These are phyloP conservation scores for Taphrorychus bicolor DNA, from an alignment of 2,888 invertebrate species.

Conservation along the genomic window DNA sequence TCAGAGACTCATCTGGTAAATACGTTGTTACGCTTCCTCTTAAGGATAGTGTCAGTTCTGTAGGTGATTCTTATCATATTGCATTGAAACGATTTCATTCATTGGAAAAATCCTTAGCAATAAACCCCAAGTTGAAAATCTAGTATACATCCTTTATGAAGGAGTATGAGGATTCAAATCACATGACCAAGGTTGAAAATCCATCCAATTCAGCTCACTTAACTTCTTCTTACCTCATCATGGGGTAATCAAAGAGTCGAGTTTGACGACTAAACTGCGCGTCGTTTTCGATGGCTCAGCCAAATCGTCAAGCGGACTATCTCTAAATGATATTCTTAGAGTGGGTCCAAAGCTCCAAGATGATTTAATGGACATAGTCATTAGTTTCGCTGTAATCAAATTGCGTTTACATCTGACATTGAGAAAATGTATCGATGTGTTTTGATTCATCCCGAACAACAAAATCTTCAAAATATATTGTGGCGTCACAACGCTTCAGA, in stretches of 20 bases:
- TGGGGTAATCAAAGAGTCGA: not conserved
- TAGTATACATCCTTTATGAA: not conserved
- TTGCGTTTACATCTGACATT: not conserved
- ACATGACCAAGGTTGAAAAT: not conserved
- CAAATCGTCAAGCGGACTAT: not conserved
- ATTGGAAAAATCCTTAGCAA: slow-evolving; percentile 28
- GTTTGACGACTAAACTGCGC: too few species aligned
- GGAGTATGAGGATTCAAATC: not conserved
- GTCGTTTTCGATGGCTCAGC: not conserved
- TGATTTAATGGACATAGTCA: too few species aligned
- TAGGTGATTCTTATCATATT: slow-evolving; percentile 9
- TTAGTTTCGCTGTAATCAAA: not conserved
- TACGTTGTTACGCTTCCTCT: slow-evolving; percentile 1
- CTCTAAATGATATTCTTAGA: not conserved
- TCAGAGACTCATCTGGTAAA: not conserved
- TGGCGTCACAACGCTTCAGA: not conserved
- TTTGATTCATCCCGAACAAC: not conserved
- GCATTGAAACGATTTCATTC: slow-evolving; percentile 31
- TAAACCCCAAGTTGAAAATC: not conserved
- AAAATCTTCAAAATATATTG: not conserved
- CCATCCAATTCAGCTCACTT: too few species aligned
- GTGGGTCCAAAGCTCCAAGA: slow-evolving; percentile 11
- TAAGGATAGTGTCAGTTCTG: not conserved
- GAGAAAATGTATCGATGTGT: not conserved
- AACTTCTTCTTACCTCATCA: not conserved